Evolutionary conservation across 1,140 invertebrate species (phyloP).

Genomic region (Limonius californicus): DNA sequence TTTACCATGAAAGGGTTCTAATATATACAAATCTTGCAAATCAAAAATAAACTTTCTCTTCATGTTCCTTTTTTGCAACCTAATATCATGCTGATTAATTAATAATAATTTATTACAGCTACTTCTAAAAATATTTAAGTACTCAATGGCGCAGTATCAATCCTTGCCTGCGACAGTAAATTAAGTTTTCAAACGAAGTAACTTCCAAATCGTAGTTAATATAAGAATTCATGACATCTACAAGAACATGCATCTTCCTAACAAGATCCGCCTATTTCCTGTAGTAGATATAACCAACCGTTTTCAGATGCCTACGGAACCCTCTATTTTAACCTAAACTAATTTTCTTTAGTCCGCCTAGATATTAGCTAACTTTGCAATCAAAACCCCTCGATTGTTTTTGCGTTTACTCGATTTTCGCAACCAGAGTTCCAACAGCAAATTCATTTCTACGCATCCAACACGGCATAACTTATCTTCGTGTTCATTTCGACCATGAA

Average conservation of each 20-base stretch:
- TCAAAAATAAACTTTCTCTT: too few species aligned
- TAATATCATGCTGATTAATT: too few species aligned
- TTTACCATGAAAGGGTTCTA: too few species aligned
- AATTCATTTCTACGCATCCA: neutral
- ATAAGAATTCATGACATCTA: conserved; percentile 22
- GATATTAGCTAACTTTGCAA: too few species aligned
- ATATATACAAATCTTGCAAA: too few species aligned
- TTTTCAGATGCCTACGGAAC: conserved; percentile 23
- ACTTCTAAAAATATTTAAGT: too few species aligned
- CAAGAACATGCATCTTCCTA: conserved; percentile 28
- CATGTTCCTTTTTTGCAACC: too few species aligned
- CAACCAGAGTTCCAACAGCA: neutral
- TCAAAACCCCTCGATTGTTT: too few species aligned
- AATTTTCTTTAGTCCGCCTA: conserved; percentile 3
- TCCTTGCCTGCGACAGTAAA: too few species aligned
- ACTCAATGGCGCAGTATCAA: too few species aligned
- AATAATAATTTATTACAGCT: too few species aligned
- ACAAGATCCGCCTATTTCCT: conserved; percentile 31
- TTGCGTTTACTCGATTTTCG: neutral
- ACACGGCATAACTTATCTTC: neutral
- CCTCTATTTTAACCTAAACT: neutral
- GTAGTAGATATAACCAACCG: conserved; percentile 23
- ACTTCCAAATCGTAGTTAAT: conserved; percentile 1
- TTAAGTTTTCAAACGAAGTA: neutral
- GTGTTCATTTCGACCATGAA: conserved; percentile 9